Conservation (phyloP, 1,140 invertebrate genomes). For the Neodiprion lecontei region DNA sequence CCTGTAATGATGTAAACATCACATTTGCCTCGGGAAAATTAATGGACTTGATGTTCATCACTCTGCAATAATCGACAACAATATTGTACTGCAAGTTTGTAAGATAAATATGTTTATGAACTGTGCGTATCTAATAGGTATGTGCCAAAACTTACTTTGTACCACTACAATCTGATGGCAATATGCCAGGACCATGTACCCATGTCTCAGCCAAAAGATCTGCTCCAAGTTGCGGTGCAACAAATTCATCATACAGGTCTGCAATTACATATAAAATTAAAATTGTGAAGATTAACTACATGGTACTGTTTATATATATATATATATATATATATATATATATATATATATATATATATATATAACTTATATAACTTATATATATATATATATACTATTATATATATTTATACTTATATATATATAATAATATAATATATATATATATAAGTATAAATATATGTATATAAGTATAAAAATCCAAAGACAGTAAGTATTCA, state of each 20-base stretch:
- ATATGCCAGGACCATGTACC: constrained; percentile 79
- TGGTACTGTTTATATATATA: background rate
- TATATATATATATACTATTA: background rate
- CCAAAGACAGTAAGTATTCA: background rate
- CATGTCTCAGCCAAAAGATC: constrained; percentile 86
- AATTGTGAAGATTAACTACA: constrained; percentile 23
- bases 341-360: background rate
- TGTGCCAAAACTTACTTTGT: constrained; percentile 40
- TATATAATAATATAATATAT: constrained; percentile 11
- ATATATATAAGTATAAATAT: background rate
- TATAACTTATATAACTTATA: too few relatives aligned
- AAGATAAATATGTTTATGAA: constrained; percentile 7
- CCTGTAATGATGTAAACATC: constrained; percentile 75
- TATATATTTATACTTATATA: too few relatives aligned
- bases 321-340: background rate
- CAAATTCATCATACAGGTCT: constrained; percentile 85
- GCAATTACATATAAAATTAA: constrained; percentile 33
- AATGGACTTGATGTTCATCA: constrained; percentile 73
- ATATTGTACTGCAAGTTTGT: constrained; percentile 16
- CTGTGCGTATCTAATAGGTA: constrained; percentile 1
- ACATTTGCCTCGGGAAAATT: constrained; percentile 63
- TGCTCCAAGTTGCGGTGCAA: constrained; percentile 75
- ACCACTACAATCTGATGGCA: constrained; percentile 72
- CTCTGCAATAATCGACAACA: constrained; percentile 58
- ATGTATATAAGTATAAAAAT: constrained; percentile 15